phyloP scores from a whole-genome alignment of 2,113 vertebrate genomes.

The Aegypius monachus region DNA sequence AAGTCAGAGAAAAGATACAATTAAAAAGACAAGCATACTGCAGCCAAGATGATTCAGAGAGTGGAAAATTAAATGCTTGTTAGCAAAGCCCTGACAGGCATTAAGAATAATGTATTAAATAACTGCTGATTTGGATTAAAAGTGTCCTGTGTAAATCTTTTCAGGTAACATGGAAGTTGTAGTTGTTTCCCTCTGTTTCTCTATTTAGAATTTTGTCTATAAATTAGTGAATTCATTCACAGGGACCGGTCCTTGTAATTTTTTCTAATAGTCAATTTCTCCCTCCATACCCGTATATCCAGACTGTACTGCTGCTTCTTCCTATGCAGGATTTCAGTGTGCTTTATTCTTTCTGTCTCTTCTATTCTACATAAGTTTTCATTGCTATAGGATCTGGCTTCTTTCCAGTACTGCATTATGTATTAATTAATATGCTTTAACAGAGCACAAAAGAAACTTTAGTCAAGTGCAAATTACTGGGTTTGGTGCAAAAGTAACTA shows the following conservation, averaged over 20 bases:
- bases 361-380: not conserved
- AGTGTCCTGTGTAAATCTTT: not conserved
- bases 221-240: not conserved
- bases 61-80: slow-evolving; percentile 46
- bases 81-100: not conserved
- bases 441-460: not conserved
- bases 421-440: not conserved
- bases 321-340: not conserved
- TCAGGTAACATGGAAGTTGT: not conserved
- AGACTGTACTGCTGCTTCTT: not conserved
- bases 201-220: not conserved
- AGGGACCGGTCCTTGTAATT: not conserved
- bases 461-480: not conserved
- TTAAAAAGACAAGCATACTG: slow-evolving; percentile 49
- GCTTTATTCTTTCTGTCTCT: not conserved
- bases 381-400: not conserved
- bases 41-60: slow-evolving; percentile 3
- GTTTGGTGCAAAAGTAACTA: not conserved
- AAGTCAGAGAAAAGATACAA: slow-evolving; percentile 25
- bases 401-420: not conserved
- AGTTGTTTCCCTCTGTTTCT: not conserved
- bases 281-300: not conserved
- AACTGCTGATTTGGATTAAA: slow-evolving; percentile 28
- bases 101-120: slow-evolving; percentile 32
- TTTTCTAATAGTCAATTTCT: not conserved